Evolutionary conservation across 2,797 vertebrate genomes (phyloP).

Genomic region (Iguana delicatissima): DNA sequence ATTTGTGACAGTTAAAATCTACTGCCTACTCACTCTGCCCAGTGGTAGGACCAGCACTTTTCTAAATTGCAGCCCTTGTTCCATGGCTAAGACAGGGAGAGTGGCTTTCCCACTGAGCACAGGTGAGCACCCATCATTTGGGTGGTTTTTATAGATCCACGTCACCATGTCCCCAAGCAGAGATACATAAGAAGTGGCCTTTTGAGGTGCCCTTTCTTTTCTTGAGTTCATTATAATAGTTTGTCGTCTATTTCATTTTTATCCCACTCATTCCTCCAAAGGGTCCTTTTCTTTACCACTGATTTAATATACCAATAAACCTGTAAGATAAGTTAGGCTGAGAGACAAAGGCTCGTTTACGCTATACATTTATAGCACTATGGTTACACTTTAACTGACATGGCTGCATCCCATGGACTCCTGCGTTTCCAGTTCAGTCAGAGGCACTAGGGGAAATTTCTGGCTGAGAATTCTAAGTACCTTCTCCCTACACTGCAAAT

Average conservation of each 20-base stretch:
- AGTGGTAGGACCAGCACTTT: not conserved
- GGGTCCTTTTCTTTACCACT: not conserved
- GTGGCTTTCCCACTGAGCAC: not conserved
- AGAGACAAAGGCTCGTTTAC: not conserved
- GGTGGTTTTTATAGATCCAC: not conserved
- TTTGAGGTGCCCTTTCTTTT: not conserved
- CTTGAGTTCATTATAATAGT: not conserved
- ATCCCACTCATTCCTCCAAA: not conserved
- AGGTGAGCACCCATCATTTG: not conserved
- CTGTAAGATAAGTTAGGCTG: not conserved
- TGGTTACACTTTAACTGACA: no score
- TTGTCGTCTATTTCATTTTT: constrained; percentile 1
- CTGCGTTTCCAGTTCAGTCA: no score
- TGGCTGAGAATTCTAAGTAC: no score
- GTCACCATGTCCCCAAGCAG: not conserved
- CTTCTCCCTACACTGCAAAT: no score
- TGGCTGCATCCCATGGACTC: no score
- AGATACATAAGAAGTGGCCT: not conserved
- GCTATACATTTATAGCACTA: no score
- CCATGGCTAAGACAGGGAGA: not conserved
- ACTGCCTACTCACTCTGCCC: not conserved
- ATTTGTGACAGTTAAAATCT: not conserved
- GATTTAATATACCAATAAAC: not conserved
- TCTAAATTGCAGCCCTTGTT: not conserved
- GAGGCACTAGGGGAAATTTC: no score